A percentile compares a stretch with the other conserved stretches of the same genome.
Evolutionary conservation across 2,888 invertebrate species (phyloP).

Genomic region (Philereme transversata): DNA sequence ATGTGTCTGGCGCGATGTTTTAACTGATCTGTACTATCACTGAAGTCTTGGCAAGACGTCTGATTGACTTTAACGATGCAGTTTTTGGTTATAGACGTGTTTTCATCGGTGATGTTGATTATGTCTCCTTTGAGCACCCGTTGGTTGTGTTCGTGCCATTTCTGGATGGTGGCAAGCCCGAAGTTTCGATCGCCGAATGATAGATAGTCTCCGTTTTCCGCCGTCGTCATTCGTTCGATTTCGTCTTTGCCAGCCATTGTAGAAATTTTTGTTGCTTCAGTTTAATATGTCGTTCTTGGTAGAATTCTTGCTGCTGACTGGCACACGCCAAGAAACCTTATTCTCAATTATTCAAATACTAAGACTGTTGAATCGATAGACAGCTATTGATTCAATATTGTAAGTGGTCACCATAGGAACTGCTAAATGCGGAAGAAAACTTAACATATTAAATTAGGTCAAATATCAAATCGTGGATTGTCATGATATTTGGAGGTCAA

Average conservation of each 20-base stretch:
- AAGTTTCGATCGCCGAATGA: constrained; percentile 66
- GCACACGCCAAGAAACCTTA: not conserved
- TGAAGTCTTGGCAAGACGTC: constrained; percentile 68
- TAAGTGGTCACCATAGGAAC: constrained; percentile 17
- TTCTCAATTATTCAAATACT: not conserved
- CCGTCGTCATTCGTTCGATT: constrained; percentile 47
- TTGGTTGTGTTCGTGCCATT: constrained; percentile 72
- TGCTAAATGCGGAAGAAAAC: constrained; percentile 3
- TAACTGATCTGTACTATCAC: constrained; percentile 72
- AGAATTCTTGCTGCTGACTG: not conserved
- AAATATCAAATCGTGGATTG: not conserved
- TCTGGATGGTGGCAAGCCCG: constrained; percentile 59
- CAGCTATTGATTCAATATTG: not conserved
- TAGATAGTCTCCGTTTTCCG: constrained; percentile 64
- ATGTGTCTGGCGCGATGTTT: constrained; percentile 71
- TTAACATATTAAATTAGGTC: constrained; percentile 6
- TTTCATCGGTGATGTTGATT: constrained; percentile 67
- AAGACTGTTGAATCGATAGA: constrained; percentile 12
- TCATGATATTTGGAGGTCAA: constrained; percentile 10
- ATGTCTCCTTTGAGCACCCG: constrained; percentile 71
- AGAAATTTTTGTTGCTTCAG: not conserved
- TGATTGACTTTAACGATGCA: constrained; percentile 76
- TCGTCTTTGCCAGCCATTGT: constrained; percentile 21
- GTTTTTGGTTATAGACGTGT: constrained; percentile 74
- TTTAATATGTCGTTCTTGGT: not conserved